Base-by-base conservation (phyloP, 2,113 vertebrate species). In the Triplophysa siluroides region DNA sequence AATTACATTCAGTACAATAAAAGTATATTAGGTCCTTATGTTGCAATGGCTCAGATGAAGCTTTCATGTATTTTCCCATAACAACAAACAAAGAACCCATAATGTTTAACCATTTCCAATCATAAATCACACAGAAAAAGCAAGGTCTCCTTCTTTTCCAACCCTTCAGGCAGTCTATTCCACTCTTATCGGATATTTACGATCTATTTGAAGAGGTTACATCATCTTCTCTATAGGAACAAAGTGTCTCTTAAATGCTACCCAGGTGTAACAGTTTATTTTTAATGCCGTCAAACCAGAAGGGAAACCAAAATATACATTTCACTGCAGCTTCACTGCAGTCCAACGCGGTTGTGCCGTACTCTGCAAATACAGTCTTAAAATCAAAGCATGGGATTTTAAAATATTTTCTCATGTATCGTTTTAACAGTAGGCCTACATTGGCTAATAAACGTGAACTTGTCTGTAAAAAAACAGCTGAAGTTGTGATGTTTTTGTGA, bases 181-280 rank as follows among this genome's bases (percentile, higher is more conserved):
- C 68, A 63, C 2, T 79, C 50, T 85, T 76, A 82, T 76, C 78
- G 64, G 60, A 60, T 73, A 56, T 71, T 76, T 67, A 84, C 70
- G 78, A 69, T 56, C 45, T 63, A 65, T 79, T 38, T 78, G 64
- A 61, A 70, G 38, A 66, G 67, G 45, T 45, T 19, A 58, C 58
- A 50, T 52, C 61, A 50, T 60, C 71, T 78, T n/a, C 33, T 61
- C 33, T 61, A 58, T 67, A 72, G 60, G 66, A 67, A 21, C 11
- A 68, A 18, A 11, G 9, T 18, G 1, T 41, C 64, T 38, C 60
- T 38, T 75, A 26, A 80, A 83, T 45, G 3, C 47, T 21, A 73
- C 65, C 63, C 80, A 87, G 61, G 75, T 79, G 78, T 50, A 60
- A 64, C 64, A 23, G 78, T 41, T 74, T 69, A 70, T 26, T 64